Evolutionary conservation across 2,888 invertebrate genomes (phyloP), one percentile per base, ranked within the genome.

Genomic region (Rhamphomyia laevipes): DNA sequence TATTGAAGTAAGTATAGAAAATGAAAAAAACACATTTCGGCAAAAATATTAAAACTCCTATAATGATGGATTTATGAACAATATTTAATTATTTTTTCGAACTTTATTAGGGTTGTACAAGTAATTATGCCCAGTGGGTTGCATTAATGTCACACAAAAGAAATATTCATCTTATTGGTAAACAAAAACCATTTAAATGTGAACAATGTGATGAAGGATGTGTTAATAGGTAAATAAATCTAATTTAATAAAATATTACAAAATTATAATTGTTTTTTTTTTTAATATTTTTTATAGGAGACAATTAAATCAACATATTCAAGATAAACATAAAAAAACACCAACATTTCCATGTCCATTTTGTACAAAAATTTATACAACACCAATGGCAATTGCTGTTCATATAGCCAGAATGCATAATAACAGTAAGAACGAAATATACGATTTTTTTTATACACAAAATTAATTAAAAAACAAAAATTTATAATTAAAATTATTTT

Each of bases 371-470:
- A 33, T 55, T 9, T 69, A 61, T 37, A 48, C 47, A 13, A 61
- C 67, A 0, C 63, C 65, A 56, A 66, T 68, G 67, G 64, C 68
- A 4, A 54, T 69, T 3, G 60, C 67, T 1, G 63, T 69, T 11
- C 68, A 68, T 52, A 60, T 68, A n/a, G 62, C 67, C 11, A 60
- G 67, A 30, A 64, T 63, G 45, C 68, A 68, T 47, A 68, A 68
- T 45, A 65, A 62, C 40, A 63, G 68, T 68, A 49, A 55, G 61
- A 21, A 37, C 4, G 10, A 10, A n/a, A 15, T 15, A 4, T 16
- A 12, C 27, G 33, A 2, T 11, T 9, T 6, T 30, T n/a, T 5
- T 23, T 6, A 12, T 18, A 10, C n/a, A n/a, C n/a, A n/a, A n/a
- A n/a, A n/a, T n/a, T n/a, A n/a, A n/a, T n/a, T n/a, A n/a, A n/a